Percentiles rank a stretch among this genome's conserved stretches.
Evolutionary conservation across 2,888 invertebrate genomes (phyloP).

Genomic region (Macrosoma leucophasiata): DNA sequence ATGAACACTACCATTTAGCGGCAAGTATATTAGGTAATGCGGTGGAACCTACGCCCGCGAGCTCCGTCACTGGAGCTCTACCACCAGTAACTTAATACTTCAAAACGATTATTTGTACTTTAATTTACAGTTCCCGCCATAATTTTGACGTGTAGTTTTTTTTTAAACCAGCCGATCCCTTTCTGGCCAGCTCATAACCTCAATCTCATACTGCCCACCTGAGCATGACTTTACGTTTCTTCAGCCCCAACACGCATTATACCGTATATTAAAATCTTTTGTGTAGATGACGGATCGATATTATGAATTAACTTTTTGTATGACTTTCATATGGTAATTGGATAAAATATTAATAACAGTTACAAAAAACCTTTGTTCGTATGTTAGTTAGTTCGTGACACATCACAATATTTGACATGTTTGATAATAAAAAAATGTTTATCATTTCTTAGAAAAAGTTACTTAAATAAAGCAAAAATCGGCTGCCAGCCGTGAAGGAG

Average conservation of each 20-base stretch:
- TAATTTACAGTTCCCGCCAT: conserved; percentile 1
- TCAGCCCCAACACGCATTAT: conserved; percentile 36
- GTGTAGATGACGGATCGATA: conserved; percentile 54
- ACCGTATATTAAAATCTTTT: conserved; percentile 40
- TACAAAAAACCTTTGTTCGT: no score
- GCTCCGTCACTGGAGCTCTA: no score
- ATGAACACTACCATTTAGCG: no score
- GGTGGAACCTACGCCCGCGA: no score
- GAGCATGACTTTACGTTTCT: conserved; percentile 42
- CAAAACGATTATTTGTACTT: conserved; percentile 3
- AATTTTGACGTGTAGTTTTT: background rate
- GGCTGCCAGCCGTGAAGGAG: no score
- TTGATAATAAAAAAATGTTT: no score
- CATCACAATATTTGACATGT: conserved; percentile 24
- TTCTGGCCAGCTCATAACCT: background rate
- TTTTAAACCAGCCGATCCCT: background rate
- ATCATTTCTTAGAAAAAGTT: background rate
- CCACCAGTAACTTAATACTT: no score
- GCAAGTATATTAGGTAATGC: no score
- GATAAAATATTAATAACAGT: conserved; percentile 54
- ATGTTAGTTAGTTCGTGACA: conserved; percentile 6
- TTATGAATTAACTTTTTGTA: conserved; percentile 53
- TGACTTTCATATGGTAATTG: conserved; percentile 51
- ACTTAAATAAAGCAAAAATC: no score
- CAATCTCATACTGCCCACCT: conserved; percentile 30